Evolutionary conservation across 1,140 invertebrate species (phyloP).

Genomic region (Ditylenchus dipsaci): DNA sequence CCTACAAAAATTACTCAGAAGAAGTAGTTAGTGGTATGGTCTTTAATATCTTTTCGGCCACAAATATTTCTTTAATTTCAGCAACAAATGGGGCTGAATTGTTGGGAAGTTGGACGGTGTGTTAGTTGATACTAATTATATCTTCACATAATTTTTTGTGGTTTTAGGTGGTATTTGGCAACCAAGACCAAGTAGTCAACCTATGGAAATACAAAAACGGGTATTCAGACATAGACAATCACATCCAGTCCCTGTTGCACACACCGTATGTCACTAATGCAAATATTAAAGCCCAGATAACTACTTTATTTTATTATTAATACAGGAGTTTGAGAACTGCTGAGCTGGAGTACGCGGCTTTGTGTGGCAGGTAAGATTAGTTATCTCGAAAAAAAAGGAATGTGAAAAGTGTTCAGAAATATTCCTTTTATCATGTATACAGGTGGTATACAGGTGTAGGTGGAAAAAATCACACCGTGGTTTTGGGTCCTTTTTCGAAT

Average conservation of each 20-base stretch:
- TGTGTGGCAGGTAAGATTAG: too few relatives aligned
- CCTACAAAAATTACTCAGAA: conserved; percentile 41
- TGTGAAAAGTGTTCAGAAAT: too few relatives aligned
- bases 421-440: too few relatives aligned
- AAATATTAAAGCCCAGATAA: too few relatives aligned
- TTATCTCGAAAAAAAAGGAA: too few relatives aligned
- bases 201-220: conserved; percentile 55
- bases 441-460: too few relatives aligned
- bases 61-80: conserved; percentile 13
- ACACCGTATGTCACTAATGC: too few relatives aligned
- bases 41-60: too few relatives aligned
- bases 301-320: too few relatives aligned
- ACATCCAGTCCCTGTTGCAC: neutral
- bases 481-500: too few relatives aligned
- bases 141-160: too few relatives aligned
- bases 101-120: conserved; percentile 51
- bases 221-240: conserved; percentile 43
- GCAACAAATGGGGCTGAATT: conserved; percentile 33
- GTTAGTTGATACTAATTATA: neutral
- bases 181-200: conserved; percentile 56
- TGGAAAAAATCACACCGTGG: too few relatives aligned
- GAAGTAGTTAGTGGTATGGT: conserved; percentile 14
- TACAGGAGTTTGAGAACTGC: conserved; percentile 24
- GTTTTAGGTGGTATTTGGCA: conserved; percentile 42
- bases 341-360: conserved; percentile 44